phyloP scores from a whole-genome alignment of 2,797 vertebrate species.

The Sciurus carolinensis region DNA sequence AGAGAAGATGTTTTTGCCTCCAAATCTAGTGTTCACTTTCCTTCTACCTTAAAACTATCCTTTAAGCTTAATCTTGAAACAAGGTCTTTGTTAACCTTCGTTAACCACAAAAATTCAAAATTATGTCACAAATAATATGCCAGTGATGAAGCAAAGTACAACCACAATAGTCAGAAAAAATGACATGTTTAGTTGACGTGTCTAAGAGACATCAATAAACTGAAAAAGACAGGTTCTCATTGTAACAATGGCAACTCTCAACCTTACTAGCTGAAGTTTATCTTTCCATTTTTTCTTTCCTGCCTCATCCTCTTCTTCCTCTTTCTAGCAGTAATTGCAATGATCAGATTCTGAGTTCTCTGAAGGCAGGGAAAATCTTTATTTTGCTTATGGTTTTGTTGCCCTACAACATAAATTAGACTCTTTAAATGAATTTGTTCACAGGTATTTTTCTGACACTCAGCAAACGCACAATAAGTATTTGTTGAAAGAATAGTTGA shows the following conservation, averaged over 20 bases:
- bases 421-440: not conserved
- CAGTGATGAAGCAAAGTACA: not conserved
- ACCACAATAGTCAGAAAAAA: not conserved
- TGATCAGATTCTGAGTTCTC: not conserved
- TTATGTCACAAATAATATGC: not conserved
- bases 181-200: not conserved
- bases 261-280: not conserved
- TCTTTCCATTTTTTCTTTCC: not conserved
- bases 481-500: not conserved
- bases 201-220: not conserved
- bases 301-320: not conserved
- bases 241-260: not conserved
- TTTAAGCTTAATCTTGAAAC: not conserved
- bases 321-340: not conserved
- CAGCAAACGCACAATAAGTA: not conserved
- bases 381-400: not conserved
- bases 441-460: not conserved
- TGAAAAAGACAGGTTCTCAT: not conserved
- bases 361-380: not conserved
- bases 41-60: conserved; percentile 14
- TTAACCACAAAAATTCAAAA: conserved; percentile 22
- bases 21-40: not conserved
- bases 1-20: not conserved
- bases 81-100: not conserved
- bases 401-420: not conserved